Evolutionary conservation across 2,113 vertebrate genomes (phyloP).

Genomic region (Epinephelus moara): DNA sequence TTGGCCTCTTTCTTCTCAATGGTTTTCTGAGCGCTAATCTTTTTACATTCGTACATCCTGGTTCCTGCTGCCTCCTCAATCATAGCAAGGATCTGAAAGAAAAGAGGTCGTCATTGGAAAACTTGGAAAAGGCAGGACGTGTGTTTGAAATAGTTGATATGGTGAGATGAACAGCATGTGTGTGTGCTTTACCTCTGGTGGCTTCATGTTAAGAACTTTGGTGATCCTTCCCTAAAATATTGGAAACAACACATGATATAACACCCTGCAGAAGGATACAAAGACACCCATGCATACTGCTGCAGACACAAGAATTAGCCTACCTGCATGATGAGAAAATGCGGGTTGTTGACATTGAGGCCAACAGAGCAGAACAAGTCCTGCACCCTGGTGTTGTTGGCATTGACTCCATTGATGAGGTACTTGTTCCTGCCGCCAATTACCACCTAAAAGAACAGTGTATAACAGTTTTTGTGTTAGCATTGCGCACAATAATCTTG

Average conservation of each 20-base stretch:
- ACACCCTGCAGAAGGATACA: not conserved
- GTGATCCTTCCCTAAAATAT: conserved; percentile 93
- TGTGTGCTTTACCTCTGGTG: conserved; percentile 89
- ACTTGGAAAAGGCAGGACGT: not conserved
- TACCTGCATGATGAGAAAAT: conserved; percentile 99
- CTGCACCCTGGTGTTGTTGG: conserved; percentile 90
- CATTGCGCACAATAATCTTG: not conserved
- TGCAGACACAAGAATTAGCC: not conserved
- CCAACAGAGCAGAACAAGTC: conserved; percentile 97
- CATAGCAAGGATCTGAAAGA: conserved; percentile 93
- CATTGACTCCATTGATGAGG: conserved; percentile 94
- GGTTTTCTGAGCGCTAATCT: conserved; percentile 91
- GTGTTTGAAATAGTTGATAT: not conserved
- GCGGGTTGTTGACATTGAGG: conserved; percentile 98
- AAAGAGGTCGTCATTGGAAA: not conserved
- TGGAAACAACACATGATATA: not conserved
- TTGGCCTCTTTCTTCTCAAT: conserved; percentile 97
- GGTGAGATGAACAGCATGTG: not conserved
- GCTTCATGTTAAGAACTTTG: conserved; percentile 98
- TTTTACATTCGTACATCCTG: conserved; percentile 97
- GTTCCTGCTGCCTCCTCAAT: conserved; percentile 98
- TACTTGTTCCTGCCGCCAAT: conserved; percentile 96
- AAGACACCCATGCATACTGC: not conserved
- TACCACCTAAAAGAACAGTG: conserved; percentile 82
- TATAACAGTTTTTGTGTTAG: not conserved